Conservation (phyloP, 2,888 invertebrate genomes). For the Meloe dianella region DNA sequence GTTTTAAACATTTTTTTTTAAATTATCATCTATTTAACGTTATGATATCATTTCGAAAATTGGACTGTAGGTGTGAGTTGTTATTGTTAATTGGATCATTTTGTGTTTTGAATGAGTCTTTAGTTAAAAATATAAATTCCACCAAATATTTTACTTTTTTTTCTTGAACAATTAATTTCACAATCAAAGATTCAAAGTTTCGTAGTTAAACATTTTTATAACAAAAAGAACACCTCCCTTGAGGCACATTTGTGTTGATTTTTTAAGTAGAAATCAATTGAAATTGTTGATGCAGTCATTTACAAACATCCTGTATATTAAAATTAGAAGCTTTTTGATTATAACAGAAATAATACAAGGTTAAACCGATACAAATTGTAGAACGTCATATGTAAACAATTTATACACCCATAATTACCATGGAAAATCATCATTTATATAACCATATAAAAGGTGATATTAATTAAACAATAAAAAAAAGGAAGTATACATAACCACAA, state of each 20-base stretch:
- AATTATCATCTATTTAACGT: neutral
- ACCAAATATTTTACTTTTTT: no score
- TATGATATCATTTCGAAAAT: slow-evolving; percentile 8
- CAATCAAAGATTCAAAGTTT: no score
- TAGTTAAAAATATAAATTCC: neutral
- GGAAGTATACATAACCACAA: neutral
- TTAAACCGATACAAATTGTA: neutral
- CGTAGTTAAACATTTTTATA: no score
- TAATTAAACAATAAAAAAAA: neutral
- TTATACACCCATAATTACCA: slow-evolving; percentile 7
- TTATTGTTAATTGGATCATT: neutral
- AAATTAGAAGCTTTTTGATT: neutral
- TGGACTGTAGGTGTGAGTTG: slow-evolving; percentile 1
- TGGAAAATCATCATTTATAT: neutral
- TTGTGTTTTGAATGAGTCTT: slow-evolving; percentile 2
- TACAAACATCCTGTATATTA: neutral
- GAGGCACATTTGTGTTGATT: no score
- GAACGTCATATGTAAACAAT: neutral
- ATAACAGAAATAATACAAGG: neutral
- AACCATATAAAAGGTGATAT: neutral
- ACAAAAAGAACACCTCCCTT: neutral
- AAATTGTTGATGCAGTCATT: neutral
- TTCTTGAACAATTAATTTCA: no score
- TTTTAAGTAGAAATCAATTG: no score
- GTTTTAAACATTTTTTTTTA: neutral